Base-by-base conservation (phyloP, 2,797 vertebrate genomes). In the Huso huso region DNA sequence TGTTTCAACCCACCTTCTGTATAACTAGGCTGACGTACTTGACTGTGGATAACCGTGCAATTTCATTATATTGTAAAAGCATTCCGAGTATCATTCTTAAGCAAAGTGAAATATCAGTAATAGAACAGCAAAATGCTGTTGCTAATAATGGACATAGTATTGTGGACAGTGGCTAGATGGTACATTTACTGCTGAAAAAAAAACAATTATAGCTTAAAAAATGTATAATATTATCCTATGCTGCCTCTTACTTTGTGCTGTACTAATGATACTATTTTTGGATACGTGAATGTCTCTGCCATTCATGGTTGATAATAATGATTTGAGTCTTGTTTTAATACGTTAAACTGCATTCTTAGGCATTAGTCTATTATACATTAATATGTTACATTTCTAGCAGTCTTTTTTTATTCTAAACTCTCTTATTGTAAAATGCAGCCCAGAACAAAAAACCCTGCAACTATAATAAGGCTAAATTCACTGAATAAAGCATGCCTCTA, bases 401-500 rank as follows among this genome's bases (percentile, higher is more conserved):
- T 53, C 2, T 8, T n/a, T 12, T 6, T 58, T 10, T 15, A 58
- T 58, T 58, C 55, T 58, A n/a, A 58, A 58, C 7, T 58, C 6
- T 58, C 12, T 58, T 11, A 13, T 13, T 11, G 9, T 13, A 58
- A 6, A 58, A 37, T 37, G 23, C 55, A 58, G 12, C 15, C 23
- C 23, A 79, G 78, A 72, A 72, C 70, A 77, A 75, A 73, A 76
- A 58, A 37, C 62, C 55, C 57, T 66, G 73, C 71, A 70, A 73
- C 73, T 10, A 66, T 66, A 65, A 78, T 78, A 78, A 76, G 72
- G 71, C 71, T 63, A 23, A 71, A 66, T 67, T 66, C 62, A 79
- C 76, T 85, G 87, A 85, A 87, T 87, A 89, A 89, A 83, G 83
- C 79, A 73, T 76, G 82, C 82, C 87, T 79, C 71, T 74, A 83